Conservation (phyloP, 1,140 invertebrate genomes). For the Cyphomyrmex costatus region DNA sequence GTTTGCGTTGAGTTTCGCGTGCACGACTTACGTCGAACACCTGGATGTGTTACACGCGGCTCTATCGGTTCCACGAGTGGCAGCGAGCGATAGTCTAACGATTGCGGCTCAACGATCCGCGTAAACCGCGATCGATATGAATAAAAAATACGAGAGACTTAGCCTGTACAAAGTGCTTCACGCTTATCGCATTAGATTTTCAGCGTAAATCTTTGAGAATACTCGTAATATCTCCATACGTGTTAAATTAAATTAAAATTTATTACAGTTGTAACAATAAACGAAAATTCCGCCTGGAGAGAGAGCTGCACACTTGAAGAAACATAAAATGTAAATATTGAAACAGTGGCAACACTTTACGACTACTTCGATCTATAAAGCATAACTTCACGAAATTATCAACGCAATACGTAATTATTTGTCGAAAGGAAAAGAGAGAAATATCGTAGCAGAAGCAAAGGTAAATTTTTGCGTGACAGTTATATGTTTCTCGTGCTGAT, state of each 20-base stretch:
- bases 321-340: neutral
- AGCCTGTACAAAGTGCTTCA: neutral
- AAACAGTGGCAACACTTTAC: neutral
- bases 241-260: neutral
- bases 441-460: neutral
- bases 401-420: too few relatives aligned
- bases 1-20: conserved; percentile 19
- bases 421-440: neutral
- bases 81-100: conserved; percentile 14
- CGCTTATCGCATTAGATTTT: conserved; percentile 1
- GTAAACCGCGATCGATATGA: conserved; percentile 19
- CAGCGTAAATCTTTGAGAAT: neutral
- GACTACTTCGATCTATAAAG: neutral
- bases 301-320: neutral
- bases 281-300: neutral
- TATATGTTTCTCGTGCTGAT: neutral
- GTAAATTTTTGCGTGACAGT: neutral
- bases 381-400: neutral
- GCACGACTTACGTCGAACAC: conserved; percentile 38
- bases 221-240: neutral
- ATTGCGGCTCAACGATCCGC: conserved; percentile 16
- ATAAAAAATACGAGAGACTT: conserved; percentile 11
- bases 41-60: conserved; percentile 15
- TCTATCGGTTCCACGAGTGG: conserved; percentile 26
- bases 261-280: neutral